Conservation (phyloP, 2,797 vertebrate species). For the Neopelma chrysocephalum region DNA sequence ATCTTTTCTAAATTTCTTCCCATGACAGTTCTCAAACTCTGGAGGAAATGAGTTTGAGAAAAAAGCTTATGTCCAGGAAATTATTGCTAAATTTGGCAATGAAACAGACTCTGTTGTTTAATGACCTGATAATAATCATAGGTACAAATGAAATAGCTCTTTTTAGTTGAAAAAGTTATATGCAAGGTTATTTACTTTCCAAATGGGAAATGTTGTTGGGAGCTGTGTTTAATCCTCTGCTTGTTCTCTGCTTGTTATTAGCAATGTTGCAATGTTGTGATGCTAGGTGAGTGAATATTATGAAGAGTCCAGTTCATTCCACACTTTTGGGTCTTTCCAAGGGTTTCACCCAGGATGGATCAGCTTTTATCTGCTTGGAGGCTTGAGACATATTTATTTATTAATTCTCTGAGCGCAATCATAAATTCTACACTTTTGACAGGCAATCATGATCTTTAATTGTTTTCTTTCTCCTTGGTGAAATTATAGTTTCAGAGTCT, state of each 20-base stretch:
- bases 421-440: not conserved
- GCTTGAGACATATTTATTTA: not conserved
- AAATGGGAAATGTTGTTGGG: not conserved
- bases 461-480: not conserved
- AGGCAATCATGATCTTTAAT: not conserved
- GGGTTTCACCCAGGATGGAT: not conserved
- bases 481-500: conserved; percentile 75
- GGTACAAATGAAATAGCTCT: not conserved
- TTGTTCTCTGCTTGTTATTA: not conserved
- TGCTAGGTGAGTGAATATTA: not conserved
- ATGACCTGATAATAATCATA: not conserved
- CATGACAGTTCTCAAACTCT: not conserved
- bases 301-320: not conserved
- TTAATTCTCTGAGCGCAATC: not conserved
- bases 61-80: not conserved
- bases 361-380: not conserved
- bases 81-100: not conserved
- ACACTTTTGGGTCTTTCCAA: not conserved
- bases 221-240: not conserved
- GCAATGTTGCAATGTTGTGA: accelerated
- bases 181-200: not conserved
- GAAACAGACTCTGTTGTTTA: not conserved
- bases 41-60: not conserved
- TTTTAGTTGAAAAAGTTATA: not conserved
- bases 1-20: not conserved